These are phyloP conservation scores for Melitaea athalia DNA, from an alignment of 2,888 invertebrate genomes.

Conservation along the genomic window DNA sequence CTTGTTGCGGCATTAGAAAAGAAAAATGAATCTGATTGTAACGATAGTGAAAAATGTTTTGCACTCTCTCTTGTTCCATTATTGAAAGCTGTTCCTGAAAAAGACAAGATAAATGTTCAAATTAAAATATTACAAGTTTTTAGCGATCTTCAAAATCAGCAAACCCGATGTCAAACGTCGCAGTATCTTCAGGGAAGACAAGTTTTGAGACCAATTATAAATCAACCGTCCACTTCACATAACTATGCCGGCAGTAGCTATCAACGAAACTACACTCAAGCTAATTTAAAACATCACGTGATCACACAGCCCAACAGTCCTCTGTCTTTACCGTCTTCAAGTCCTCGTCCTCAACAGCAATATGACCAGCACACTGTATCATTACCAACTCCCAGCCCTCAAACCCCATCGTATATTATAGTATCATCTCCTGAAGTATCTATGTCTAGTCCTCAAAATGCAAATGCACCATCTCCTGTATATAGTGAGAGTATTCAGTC, in stretches of 20 bases:
- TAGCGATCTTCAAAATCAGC: background rate
- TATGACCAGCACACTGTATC: background rate
- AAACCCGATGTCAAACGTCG: background rate
- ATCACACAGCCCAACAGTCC: background rate
- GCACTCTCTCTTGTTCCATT: too few species aligned
- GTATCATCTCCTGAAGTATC: background rate
- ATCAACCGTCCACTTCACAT: too few species aligned
- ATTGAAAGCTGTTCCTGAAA: background rate
- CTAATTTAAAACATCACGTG: background rate
- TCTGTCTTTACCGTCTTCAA: background rate
- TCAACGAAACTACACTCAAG: too few species aligned
- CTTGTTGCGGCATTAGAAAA: background rate
- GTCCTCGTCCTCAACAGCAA: background rate
- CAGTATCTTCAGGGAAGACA: background rate
- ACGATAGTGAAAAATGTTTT: too few species aligned
- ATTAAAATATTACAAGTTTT: background rate
- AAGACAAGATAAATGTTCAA: background rate
- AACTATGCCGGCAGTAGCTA: background rate
- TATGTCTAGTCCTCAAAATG: too few species aligned
- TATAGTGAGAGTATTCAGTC: background rate
- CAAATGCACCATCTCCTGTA: background rate
- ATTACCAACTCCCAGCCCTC: background rate
- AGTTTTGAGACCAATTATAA: background rate
- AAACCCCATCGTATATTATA: background rate
- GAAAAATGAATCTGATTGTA: background rate